Evolutionary conservation across 2,113 vertebrate genomes (phyloP), one percentile per base, ranked within the genome.

Genomic region (Nestor notabilis): DNA sequence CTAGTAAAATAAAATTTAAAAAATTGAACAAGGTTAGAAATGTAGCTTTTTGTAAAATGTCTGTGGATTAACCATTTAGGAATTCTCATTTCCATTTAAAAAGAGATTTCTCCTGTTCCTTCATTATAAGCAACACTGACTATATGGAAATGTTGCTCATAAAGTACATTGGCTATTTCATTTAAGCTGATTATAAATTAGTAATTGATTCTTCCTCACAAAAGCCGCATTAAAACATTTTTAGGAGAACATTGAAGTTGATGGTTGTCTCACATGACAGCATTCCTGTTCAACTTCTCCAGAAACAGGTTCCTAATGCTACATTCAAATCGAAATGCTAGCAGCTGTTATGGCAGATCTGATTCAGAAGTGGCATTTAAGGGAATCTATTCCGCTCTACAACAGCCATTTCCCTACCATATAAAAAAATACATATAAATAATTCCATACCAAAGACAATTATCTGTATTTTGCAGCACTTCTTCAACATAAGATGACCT

Each of bases 81-180:
- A 97, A 97, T 97, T 92, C 20, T 93, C 53, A 79, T 92, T 78
- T 64, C 77, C 76, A 80, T 58, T 24, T 50, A 43, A 77, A 56
- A 56, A 82, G 41, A 90, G 39, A 78, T 58, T 49, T 87, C 10
- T 90, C 76, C 68, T 70, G 17, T 61, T 95, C 74, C 44, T 11
- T 86, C 23, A 35, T 31, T 2, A 10, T 24, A 44, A 33, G 2
- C 0, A 0, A 43, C 27, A 17, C 5, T 39, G 13, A 18, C 16
- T 78, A 7, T 47, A 39, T 7, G 27, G 33, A 88, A 95, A n/a
- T 8, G 1, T 37, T 61, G 29, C 55, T 60, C 9, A 71, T n/a
- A 23, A 77, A 77, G 29, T 75, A 37, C 9, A 16, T 37, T 66
- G 12, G 43, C 2, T 1, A 25, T 53, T 83, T 76, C 3, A 9